Percentiles rank a stretch among this genome's conserved stretches.
phyloP scores from a whole-genome alignment of 2,113 vertebrate species.

The Aegotheles bennettii region DNA sequence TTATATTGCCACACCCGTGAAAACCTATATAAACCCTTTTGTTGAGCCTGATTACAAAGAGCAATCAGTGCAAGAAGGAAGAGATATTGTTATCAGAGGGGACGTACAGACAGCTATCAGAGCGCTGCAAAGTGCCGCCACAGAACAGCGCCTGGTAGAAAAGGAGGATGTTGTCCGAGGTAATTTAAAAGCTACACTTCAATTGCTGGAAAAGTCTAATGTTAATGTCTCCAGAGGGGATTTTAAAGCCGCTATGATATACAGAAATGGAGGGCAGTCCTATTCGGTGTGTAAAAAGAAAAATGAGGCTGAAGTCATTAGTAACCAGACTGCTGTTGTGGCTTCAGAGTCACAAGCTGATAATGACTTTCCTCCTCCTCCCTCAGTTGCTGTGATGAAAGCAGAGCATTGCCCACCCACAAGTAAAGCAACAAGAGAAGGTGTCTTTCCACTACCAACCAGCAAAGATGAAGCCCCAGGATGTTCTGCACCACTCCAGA shows the following conservation, averaged over 20 bases:
- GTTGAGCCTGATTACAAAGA: slow-evolving; percentile 74
- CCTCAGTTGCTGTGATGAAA: slow-evolving; percentile 76
- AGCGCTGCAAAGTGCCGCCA: slow-evolving; percentile 63
- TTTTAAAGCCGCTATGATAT: slow-evolving; percentile 85
- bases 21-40: slow-evolving; percentile 69
- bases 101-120: slow-evolving; percentile 78
- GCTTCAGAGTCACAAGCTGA: slow-evolving; percentile 54
- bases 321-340: slow-evolving; percentile 47
- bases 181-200: slow-evolving; percentile 83
- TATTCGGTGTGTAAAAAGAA: slow-evolving; percentile 62
- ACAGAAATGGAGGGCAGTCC: slow-evolving; percentile 78
- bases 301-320: slow-evolving; percentile 14
- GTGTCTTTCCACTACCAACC: neutral
- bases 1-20: slow-evolving; percentile 67
- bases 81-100: slow-evolving; percentile 71
- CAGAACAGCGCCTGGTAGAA: slow-evolving; percentile 72
- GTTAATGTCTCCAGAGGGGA: slow-evolving; percentile 83
- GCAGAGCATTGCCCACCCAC: slow-evolving; percentile 42
- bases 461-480: slow-evolving; percentile 62
- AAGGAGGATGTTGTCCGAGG: slow-evolving; percentile 85
- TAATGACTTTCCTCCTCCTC: slow-evolving; percentile 75
- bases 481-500: slow-evolving; percentile 45
- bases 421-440: slow-evolving; percentile 34
- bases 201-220: slow-evolving; percentile 86
- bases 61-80: slow-evolving; percentile 75